These are phyloP conservation scores for Ictalurus punctatus DNA, from an alignment of 2,113 vertebrate species.

Conservation along the genomic window DNA sequence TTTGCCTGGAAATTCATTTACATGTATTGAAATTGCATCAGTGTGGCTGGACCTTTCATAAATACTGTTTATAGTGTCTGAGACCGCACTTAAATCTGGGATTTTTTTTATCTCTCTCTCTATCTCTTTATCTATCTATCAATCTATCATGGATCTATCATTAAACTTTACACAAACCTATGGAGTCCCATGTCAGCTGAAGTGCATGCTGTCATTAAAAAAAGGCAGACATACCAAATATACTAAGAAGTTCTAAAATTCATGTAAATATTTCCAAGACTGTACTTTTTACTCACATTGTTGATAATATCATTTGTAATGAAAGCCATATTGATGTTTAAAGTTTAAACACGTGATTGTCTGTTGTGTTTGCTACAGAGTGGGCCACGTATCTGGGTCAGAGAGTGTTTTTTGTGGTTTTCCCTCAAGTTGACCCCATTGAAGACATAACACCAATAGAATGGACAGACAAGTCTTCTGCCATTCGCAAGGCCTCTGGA, in stretches of 20 bases:
- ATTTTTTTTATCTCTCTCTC: neutral
- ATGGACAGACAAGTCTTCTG: conserved; percentile 65
- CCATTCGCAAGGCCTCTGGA: conserved; percentile 60
- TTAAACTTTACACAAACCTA: too few relatives aligned
- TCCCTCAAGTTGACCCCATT: conserved; percentile 79
- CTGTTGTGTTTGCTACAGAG: conserved; percentile 70
- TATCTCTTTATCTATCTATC: neutral
- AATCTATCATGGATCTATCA: neutral
- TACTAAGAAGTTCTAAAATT: neutral
- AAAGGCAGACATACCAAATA: neutral
- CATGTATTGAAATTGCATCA: neutral
- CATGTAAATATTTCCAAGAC: neutral
- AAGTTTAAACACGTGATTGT: neutral
- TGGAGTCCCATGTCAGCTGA: too few relatives aligned
- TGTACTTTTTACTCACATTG: neutral
- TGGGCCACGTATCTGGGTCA: conserved; percentile 84
- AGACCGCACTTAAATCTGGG: neutral
- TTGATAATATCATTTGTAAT: neutral
- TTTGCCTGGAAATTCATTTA: neutral
- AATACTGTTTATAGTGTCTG: neutral
- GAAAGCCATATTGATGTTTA: neutral
- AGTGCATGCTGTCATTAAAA: neutral
- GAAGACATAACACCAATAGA: conserved; percentile 69
- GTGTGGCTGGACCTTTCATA: neutral
- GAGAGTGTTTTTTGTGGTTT: conserved; percentile 92